Evolutionary conservation across 2,888 invertebrate species (phyloP), one percentile per base, ranked within the genome.

Genomic region (Sthenelais limicola): DNA sequence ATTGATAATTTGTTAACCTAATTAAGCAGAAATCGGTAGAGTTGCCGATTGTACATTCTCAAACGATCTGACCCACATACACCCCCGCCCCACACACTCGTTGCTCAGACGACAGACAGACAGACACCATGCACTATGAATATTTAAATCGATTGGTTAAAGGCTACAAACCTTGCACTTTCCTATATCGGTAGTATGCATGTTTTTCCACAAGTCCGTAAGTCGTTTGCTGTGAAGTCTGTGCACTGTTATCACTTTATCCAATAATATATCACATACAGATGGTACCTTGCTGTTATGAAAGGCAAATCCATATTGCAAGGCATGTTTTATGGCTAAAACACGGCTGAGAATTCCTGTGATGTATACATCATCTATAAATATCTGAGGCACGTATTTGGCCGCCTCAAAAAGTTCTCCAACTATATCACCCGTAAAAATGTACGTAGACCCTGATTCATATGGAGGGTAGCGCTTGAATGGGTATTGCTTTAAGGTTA

Each of bases 321-420:
- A 32, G 12, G 73, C 38, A 52, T 78, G 78, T 21, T 62, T 71
- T 3, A 75, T 75, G 21, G 71, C 71, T 24, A 79, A 52, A 5
- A 77, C 73, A 38, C 68, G 38, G 1, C 77, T 78, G 4, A 79
- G 52, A 15, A 79, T 79, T 12, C 79, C 79, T 26, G 79, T 79
- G 26, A 79, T 74, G 68, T 76, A 79, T 15, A 78, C 79, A 56
- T 79, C 79, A 47, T 79, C 79, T n/a, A 78, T 78, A 49, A 73
- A 75, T 24, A 79, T 76, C 28, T 62, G 68, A 3, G 75, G 77
- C 28, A 79, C 75, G 62, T 76, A 77, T 28, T 77, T 74, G 1
- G 79, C 67, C 5, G 73, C 35, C 26, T 76, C 70, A 51, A 69
- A 75, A 21, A 79, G 56, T 0, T 73, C 74, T n/a, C 56, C 33